Conservation (phyloP, 2,113 vertebrate genomes). For the Menura novaehollandiae region DNA sequence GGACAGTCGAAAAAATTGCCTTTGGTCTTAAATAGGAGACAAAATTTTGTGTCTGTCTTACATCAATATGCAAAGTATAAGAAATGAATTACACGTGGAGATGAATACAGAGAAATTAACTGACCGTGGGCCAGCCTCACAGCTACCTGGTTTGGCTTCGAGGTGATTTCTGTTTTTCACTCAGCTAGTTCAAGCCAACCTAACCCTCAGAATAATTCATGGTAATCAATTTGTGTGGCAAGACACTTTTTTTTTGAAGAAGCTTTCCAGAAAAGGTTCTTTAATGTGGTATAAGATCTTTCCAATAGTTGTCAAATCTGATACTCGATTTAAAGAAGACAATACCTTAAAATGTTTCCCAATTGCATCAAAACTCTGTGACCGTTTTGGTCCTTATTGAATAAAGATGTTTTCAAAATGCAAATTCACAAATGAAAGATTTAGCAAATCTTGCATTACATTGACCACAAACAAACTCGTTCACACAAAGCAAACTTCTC, state of each 20-base stretch:
- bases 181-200: neutral
- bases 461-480: neutral
- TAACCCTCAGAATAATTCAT: neutral
- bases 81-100: neutral
- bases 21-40: neutral
- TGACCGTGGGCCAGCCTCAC: neutral
- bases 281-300: neutral
- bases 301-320: neutral
- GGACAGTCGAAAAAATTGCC: accelerated
- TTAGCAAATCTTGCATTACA: neutral
- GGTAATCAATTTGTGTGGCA: neutral
- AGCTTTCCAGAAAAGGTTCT: neutral
- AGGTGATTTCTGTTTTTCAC: neutral
- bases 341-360: neutral
- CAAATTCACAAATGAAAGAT: neutral
- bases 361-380: neutral
- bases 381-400: neutral
- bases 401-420: neutral
- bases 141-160: neutral
- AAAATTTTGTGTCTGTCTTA: neutral
- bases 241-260: neutral
- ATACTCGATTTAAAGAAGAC: neutral
- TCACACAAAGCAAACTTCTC: neutral
- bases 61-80: neutral
- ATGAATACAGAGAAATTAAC: neutral